A percentile compares a stretch with the other conserved stretches of the same genome.
phyloP scores from a whole-genome alignment of 2,888 invertebrate species.

The Dicranocentrus wangi region DNA sequence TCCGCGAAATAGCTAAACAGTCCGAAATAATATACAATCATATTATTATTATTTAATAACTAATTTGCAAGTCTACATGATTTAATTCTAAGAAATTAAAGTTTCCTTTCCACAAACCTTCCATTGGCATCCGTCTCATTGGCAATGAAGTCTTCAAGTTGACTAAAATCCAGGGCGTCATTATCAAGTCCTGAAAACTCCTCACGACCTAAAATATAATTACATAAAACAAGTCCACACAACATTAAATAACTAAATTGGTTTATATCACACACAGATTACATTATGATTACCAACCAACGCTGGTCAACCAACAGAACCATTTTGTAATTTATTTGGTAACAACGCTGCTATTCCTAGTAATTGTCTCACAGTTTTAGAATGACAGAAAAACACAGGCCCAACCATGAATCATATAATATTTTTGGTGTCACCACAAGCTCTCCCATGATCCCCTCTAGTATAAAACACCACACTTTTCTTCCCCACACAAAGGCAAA shows the following conservation, averaged over 20 bases:
- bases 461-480: too few species aligned
- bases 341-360: slow-evolving; percentile 9
- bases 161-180: slow-evolving; percentile 85
- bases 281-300: too few species aligned
- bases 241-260: not conserved
- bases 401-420: too few species aligned
- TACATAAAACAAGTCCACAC: not conserved
- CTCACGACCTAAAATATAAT: slow-evolving; percentile 80
- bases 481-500: too few species aligned
- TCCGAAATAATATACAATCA: not conserved
- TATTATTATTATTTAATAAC: not conserved
- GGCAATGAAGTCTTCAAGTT: slow-evolving; percentile 91
- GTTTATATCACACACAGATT: too few species aligned
- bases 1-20: slow-evolving; percentile 77
- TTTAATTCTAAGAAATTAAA: not conserved
- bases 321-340: not conserved
- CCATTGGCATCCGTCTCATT: slow-evolving; percentile 78
- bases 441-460: too few species aligned
- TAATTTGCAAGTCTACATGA: too few species aligned
- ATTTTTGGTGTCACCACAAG: too few species aligned
- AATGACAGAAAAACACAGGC: too few species aligned
- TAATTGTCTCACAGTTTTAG: too few species aligned
- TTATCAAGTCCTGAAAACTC: slow-evolving; percentile 92
- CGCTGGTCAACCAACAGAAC: not conserved
- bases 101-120: too few species aligned